phyloP scores from a whole-genome alignment of 2,113 vertebrate genomes.

The Pachycephala philippinensis region DNA sequence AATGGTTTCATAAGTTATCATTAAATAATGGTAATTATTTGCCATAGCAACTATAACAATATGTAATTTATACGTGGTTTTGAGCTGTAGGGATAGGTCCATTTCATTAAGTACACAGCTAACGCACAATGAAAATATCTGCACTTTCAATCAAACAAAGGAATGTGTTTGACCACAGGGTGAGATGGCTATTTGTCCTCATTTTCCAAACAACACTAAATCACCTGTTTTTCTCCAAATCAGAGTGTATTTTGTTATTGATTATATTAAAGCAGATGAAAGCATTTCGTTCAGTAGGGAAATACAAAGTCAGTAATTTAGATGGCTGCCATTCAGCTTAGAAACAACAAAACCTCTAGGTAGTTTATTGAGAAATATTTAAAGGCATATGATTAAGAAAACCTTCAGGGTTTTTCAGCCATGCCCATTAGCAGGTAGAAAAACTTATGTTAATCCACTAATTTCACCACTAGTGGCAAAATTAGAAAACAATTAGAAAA shows the following conservation, averaged over 20 bases:
- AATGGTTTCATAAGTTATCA: background rate
- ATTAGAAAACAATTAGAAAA: background rate
- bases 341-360: background rate
- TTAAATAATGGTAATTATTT: constrained; percentile 54
- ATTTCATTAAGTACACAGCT: background rate
- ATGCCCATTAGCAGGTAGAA: background rate
- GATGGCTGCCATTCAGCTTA: background rate
- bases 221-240: background rate
- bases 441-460: background rate
- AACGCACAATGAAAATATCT: background rate
- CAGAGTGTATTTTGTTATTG: background rate
- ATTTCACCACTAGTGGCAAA: background rate
- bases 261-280: background rate
- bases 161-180: background rate
- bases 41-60: constrained; percentile 56
- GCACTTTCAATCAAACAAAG: background rate
- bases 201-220: background rate
- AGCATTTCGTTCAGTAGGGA: background rate
- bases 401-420: background rate
- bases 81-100: background rate
- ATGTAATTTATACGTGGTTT: constrained; percentile 34
- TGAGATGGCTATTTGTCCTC: background rate
- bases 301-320: background rate
- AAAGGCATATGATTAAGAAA: background rate
- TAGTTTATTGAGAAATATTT: background rate